Evolutionary conservation across 2,888 invertebrate species (phyloP), one percentile per base, ranked within the genome.

Genomic region (Temnothorax ravouxi): DNA sequence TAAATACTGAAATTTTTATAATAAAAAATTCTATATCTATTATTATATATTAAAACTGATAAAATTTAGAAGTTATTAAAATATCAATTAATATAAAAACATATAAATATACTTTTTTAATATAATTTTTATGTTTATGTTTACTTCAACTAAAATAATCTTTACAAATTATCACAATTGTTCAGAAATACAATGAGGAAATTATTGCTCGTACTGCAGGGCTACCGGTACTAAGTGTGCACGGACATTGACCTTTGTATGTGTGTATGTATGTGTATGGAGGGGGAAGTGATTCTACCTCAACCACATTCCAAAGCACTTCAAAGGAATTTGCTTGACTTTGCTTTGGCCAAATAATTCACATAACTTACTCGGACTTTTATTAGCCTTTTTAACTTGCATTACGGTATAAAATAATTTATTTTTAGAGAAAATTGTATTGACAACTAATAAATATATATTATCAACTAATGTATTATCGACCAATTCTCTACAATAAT

Each of bases 271-370:
- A 81, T 41, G 5, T 77, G 76, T 21, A 79, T 56, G 85, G 87
- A 86, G 86, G 86, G 88, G 88, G 88, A 88, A 89, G 84, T 85
- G 87, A 89, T 87, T 84, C 88, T 89, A 91, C 91, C 88, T 90
- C 88, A 91, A 86, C 91, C 87, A 86, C 91, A 91, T 91, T 91
- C 91, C 91, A 88, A 81, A 89, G 88, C 79, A 88, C 86, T 85
- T 87, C 83, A 86, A 86, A 87, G 85, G 88, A 89, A 87, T 90
- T 86, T 90, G 84, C 86, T 88, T 81, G 69, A 34, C 75, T 89
- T 83, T 87, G 79, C 85, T 86, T 83, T 86, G 66, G 77, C 62
- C 83, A 83, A 69, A 86, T 87, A 87, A 69, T 79, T 87, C 66
- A 54, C 69, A 77, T 81, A 87, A 59, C 38, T 84, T 67, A 69